Evolutionary conservation across 1,140 invertebrate genomes (phyloP).

Genomic region (Nasonia giraulti): DNA sequence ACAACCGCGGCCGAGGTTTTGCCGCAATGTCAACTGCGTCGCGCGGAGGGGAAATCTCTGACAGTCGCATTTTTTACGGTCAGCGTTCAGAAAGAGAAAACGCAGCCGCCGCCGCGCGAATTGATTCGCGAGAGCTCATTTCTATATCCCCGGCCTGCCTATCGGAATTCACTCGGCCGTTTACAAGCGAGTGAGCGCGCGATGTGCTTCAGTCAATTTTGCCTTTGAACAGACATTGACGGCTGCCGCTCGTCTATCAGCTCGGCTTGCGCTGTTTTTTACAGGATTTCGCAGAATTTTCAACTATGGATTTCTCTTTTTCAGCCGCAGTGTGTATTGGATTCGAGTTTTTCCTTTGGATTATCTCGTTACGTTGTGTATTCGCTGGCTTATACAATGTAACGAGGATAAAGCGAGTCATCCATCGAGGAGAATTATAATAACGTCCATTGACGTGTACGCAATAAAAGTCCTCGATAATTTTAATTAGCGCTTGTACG

Average conservation of each 20-base stretch:
- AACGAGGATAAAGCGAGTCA: no score
- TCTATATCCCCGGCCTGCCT: neutral
- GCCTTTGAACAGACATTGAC: neutral
- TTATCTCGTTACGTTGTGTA: no score
- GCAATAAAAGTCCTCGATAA: conserved; percentile 47
- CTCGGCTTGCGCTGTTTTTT: no score
- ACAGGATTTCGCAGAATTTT: no score
- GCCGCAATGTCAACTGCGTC: conserved; percentile 15
- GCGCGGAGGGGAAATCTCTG: conserved; percentile 13
- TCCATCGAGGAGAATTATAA: no score
- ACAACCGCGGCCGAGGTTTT: conserved; percentile 1
- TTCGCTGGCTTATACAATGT: no score
- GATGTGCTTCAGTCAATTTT: conserved; percentile 23
- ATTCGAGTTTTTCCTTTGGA: no score
- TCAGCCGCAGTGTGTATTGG: no score
- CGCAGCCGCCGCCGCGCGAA: neutral
- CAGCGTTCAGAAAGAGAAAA: neutral
- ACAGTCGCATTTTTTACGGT: conserved; percentile 33
- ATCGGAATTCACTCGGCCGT: conserved; percentile 20
- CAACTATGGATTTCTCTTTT: no score
- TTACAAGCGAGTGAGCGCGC: neutral
- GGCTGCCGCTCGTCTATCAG: no score
- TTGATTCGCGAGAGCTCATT: conserved; percentile 35
- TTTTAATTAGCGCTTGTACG: conserved; percentile 51
- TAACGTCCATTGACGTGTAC: no score